These are phyloP conservation scores for Trichonephila clavipes DNA, from an alignment of 1,140 invertebrate genomes.

Conservation along the genomic window DNA sequence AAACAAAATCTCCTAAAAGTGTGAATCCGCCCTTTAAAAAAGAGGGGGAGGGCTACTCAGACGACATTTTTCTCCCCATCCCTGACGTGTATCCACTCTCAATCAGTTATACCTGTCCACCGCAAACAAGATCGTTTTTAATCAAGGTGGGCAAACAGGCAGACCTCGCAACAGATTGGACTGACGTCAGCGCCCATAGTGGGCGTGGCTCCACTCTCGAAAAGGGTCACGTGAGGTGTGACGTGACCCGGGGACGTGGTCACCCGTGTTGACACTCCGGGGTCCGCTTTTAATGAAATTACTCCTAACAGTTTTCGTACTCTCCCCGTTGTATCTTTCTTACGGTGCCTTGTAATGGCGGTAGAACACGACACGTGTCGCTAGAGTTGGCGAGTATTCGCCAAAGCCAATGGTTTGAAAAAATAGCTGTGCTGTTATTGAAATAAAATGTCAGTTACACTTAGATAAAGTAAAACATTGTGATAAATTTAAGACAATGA, in stretches of 20 bases:
- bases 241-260: constrained; percentile 67
- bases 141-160: constrained; percentile 70
- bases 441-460: too few relatives aligned
- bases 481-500: too few relatives aligned
- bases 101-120: constrained; percentile 71
- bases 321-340: constrained; percentile 24
- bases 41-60: neutral
- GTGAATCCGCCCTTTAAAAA: constrained; percentile 20
- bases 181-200: constrained; percentile 39
- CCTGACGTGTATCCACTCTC: constrained; percentile 54
- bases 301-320: constrained; percentile 45
- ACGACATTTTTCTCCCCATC: neutral
- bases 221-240: constrained; percentile 63
- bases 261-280: constrained; percentile 69
- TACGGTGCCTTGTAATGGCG: constrained; percentile 44
- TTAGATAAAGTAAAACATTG: too few relatives aligned
- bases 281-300: constrained; percentile 73
- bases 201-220: constrained; percentile 44
- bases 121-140: constrained; percentile 71
- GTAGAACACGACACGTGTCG: constrained; percentile 12
- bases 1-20: neutral
- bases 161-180: constrained; percentile 67
- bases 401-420: neutral
- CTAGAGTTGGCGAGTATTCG: neutral
- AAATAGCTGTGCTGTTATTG: too few relatives aligned